These are phyloP conservation scores for Xestia rhomboidea DNA, from an alignment of 2,888 invertebrate species.

Conservation along the genomic window DNA sequence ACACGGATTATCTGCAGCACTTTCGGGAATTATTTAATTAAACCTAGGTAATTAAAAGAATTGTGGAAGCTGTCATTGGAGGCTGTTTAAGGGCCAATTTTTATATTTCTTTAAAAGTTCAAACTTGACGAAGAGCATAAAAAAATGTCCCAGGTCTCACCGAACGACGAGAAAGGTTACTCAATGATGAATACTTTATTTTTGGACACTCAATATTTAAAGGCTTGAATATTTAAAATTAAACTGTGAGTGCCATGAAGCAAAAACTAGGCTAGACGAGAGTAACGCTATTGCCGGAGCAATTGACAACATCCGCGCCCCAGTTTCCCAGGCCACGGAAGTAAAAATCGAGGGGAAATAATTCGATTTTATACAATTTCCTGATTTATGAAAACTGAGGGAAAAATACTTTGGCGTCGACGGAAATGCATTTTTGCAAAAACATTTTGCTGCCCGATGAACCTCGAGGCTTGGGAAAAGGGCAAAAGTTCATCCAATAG, in stretches of 20 bases:
- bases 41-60: neutral
- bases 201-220: neutral
- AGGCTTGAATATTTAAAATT: slow-evolving; percentile 1
- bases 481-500: neutral
- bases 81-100: neutral
- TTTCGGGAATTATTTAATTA: neutral
- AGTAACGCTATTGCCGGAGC: slow-evolving; percentile 18
- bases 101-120: neutral
- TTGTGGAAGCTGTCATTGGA: neutral
- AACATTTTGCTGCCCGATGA: neutral
- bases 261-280: slow-evolving; percentile 34
- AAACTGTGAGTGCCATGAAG: neutral
- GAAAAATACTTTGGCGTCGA: neutral
- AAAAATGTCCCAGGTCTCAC: neutral
- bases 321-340: slow-evolving; percentile 13
- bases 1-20: slow-evolving; percentile 5
- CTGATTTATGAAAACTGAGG: slow-evolving; percentile 6
- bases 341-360: slow-evolving; percentile 28
- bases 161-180: neutral
- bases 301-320: slow-evolving; percentile 47
- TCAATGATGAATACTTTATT: neutral
- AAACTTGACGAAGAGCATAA: neutral
- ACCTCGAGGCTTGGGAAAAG: neutral
- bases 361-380: slow-evolving; percentile 14
- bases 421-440: neutral